Conservation (phyloP, 1,140 invertebrate genomes). For the Yoshiicerus persimilis region DNA sequence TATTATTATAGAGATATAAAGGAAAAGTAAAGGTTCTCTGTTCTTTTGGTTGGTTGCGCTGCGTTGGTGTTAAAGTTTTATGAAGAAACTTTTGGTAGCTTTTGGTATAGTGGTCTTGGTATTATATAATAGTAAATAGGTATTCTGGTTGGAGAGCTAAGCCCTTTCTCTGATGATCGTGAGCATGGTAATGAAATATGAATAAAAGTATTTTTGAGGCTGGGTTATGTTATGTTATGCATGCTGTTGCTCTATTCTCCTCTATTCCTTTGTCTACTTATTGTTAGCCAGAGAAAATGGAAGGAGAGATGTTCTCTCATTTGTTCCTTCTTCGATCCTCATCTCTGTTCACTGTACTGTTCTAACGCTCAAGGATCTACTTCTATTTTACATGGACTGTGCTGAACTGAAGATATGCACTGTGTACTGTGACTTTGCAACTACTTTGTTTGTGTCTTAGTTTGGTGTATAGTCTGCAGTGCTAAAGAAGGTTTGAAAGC, state of each 20-base stretch:
- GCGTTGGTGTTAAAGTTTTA: background rate
- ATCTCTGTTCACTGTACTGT: background rate
- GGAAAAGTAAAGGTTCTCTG: background rate
- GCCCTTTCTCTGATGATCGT: slow-evolving; percentile 9
- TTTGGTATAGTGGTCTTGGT: background rate
- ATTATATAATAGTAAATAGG: background rate
- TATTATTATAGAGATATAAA: background rate
- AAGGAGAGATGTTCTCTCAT: background rate
- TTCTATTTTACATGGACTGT: too few relatives aligned
- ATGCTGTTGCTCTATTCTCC: slow-evolving; percentile 4
- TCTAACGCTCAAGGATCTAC: too few relatives aligned
- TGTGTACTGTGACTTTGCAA: background rate
- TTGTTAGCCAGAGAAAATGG: background rate
- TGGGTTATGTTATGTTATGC: background rate
- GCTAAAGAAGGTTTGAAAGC: background rate
- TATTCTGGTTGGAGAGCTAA: background rate
- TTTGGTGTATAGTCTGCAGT: background rate
- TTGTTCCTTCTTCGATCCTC: background rate
- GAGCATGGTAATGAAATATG: slow-evolving; percentile 21
- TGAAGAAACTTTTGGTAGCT: background rate
- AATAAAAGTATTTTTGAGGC: slow-evolving; percentile 26
- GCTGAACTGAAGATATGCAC: too few relatives aligned
- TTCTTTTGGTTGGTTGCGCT: background rate
- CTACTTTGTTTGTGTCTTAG: background rate
- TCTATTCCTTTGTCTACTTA: background rate